phyloP scores from a whole-genome alignment of 2,113 vertebrate species.

The Haemorhous mexicanus region DNA sequence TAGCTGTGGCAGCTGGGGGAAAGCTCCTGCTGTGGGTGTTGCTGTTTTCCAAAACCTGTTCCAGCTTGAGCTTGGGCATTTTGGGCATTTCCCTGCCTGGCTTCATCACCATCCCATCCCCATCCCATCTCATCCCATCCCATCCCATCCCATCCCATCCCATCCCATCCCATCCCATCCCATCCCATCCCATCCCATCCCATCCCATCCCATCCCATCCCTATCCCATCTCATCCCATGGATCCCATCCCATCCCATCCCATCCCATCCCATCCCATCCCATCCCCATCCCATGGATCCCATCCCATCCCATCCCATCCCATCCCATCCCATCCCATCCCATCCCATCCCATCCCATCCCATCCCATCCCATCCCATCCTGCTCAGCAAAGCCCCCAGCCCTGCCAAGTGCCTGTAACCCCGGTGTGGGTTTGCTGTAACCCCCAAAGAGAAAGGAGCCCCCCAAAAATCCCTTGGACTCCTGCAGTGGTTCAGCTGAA shows the following conservation, averaged over 20 bases:
- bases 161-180: not conserved
- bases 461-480: not conserved
- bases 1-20: not conserved
- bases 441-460: not conserved
- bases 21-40: not conserved
- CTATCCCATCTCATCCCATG: too few species aligned
- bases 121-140: not conserved
- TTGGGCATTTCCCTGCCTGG: not conserved
- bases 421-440: rapidly evolving
- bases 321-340: too few species aligned
- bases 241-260: too few species aligned
- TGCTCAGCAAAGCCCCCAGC: not conserved
- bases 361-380: too few species aligned
- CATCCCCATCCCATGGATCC: too few species aligned
- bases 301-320: too few species aligned
- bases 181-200: too few species aligned
- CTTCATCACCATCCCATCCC: not conserved
- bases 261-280: not conserved
- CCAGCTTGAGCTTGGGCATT: not conserved
- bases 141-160: not conserved
- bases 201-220: too few species aligned
- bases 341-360: too few species aligned
- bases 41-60: not conserved
- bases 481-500: not conserved
- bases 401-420: rapidly evolving